These are phyloP conservation scores for Propithecus coquereli DNA, from an alignment of 2,113 vertebrate species.

Conservation along the genomic window DNA sequence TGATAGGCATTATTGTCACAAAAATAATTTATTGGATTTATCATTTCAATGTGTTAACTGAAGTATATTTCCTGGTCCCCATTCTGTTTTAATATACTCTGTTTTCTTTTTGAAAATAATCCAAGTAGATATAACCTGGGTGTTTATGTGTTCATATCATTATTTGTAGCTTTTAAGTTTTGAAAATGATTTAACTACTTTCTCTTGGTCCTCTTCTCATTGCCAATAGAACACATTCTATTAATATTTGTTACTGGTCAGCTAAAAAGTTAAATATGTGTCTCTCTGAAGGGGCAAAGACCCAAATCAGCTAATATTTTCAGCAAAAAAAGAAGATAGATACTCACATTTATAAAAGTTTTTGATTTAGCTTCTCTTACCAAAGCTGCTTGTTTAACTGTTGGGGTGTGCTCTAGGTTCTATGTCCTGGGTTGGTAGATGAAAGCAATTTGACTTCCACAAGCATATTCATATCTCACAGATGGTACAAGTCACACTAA, in stretches of 20 bases:
- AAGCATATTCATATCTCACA: neutral
- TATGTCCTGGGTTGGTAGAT: neutral
- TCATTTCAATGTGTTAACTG: neutral
- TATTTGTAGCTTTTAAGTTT: neutral
- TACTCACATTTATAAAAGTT: neutral
- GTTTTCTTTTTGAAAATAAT: neutral
- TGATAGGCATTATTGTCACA: neutral
- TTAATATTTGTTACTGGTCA: neutral
- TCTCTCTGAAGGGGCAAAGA: neutral
- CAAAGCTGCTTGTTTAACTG: neutral
- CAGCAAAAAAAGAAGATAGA: neutral
- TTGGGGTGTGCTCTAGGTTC: neutral
- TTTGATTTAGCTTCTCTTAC: neutral
- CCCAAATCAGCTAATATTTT: slow-evolving; percentile 1
- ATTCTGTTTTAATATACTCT: neutral
- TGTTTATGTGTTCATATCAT: neutral
- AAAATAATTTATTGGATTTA: neutral
- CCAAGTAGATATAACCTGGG: neutral
- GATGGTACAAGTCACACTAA: neutral
- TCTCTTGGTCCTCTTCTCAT: neutral
- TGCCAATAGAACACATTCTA: neutral
- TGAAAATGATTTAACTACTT: neutral
- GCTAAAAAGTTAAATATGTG: neutral
- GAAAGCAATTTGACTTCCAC: neutral
- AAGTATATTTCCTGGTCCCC: neutral